These are phyloP conservation scores for Deladenus siricidicola DNA, from an alignment of 2,888 invertebrate species.

Conservation along the genomic window DNA sequence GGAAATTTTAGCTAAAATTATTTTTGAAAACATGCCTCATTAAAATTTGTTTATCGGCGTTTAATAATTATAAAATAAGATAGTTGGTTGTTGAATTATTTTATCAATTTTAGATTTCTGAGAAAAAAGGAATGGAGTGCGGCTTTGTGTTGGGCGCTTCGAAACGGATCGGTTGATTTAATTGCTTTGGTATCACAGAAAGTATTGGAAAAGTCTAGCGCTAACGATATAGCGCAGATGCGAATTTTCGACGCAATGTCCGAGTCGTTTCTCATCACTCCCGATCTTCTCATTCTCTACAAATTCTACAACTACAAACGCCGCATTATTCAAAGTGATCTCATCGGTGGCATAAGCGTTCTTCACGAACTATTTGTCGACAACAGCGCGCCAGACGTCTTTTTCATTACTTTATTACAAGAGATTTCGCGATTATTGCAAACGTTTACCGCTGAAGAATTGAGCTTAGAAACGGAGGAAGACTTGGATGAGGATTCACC, in stretches of 20 bases:
- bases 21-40: too few species aligned
- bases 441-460: too few species aligned
- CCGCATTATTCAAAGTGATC: slow-evolving; percentile 15
- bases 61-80: background rate
- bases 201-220: background rate
- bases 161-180: background rate
- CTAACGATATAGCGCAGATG: slow-evolving; percentile 9
- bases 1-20: too few species aligned
- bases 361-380: slow-evolving; percentile 20
- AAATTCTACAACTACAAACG: slow-evolving; percentile 25
- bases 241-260: slow-evolving; percentile 20
- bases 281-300: slow-evolving; percentile 22
- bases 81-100: slow-evolving; percentile 16
- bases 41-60: slow-evolving; percentile 2
- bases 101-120: background rate
- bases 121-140: background rate
- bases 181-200: background rate
- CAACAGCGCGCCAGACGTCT: slow-evolving; percentile 13
- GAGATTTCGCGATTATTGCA: too few species aligned
- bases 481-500: too few species aligned
- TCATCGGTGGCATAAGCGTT: slow-evolving; percentile 16
- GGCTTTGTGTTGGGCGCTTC: background rate
- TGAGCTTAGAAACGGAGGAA: too few species aligned
- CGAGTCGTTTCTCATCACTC: slow-evolving; percentile 16
- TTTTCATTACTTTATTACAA: slow-evolving; percentile 8